Percentiles rank a stretch among this genome's conserved stretches.
Conservation (phyloP, 2,888 invertebrate genomes). For the Trissolcus japonicus region DNA sequence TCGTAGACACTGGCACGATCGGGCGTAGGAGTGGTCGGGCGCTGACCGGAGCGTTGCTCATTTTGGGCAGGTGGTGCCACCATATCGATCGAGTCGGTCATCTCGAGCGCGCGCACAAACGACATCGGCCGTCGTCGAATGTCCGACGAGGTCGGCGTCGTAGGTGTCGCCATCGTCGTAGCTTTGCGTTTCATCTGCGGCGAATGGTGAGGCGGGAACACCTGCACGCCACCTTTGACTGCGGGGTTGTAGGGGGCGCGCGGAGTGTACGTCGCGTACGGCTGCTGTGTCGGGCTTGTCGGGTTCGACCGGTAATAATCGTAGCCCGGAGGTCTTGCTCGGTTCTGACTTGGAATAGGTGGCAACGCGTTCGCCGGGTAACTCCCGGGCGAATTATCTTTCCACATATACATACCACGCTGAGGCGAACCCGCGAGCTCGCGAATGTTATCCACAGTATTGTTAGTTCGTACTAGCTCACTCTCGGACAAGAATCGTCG, state of each 20-base stretch:
- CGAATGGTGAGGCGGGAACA: constrained; percentile 80
- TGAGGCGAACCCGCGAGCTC: constrained; percentile 93
- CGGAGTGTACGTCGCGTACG: constrained; percentile 70
- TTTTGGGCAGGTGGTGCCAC: constrained; percentile 71
- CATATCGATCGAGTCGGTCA: constrained; percentile 92
- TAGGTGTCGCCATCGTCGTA: constrained; percentile 72
- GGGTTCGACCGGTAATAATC: constrained; percentile 84
- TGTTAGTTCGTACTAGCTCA: constrained; percentile 77
- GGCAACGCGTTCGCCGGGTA: constrained; percentile 70
- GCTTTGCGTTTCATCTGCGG: constrained; percentile 69
- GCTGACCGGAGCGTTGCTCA: constrained; percentile 61
- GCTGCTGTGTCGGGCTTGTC: constrained; percentile 83
- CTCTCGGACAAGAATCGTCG: constrained; percentile 86
- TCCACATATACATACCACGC: constrained; percentile 88
- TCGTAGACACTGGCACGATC: constrained; percentile 94
- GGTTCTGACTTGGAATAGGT: constrained; percentile 14
- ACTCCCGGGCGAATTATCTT: constrained; percentile 85
- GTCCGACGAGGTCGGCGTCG: constrained; percentile 76
- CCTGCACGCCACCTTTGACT: constrained; percentile 82
- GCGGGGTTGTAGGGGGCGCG: constrained; percentile 80
- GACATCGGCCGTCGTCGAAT: constrained; percentile 86
- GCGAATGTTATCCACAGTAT: constrained; percentile 90
- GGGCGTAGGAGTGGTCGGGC: constrained; percentile 81
- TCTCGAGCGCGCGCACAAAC: constrained; percentile 91
- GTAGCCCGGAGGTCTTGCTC: constrained; percentile 56